Evolutionary conservation across 2,113 vertebrate species (phyloP).

Genomic region (Ia io): DNA sequence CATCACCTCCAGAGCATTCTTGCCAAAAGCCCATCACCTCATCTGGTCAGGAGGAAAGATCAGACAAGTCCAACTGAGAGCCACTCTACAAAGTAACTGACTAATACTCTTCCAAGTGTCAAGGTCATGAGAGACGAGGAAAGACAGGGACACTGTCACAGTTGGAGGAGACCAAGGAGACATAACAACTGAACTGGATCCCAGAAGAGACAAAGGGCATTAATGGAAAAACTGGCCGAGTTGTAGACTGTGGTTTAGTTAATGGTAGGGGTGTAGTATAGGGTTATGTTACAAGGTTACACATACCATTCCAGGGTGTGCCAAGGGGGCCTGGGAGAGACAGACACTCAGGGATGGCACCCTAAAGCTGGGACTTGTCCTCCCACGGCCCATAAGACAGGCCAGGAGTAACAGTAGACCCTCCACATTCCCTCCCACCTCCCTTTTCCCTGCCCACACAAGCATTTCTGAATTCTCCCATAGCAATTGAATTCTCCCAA

Average conservation of each 20-base stretch:
- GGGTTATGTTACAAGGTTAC: background rate
- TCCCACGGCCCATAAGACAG: too few relatives aligned
- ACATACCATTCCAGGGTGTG: background rate
- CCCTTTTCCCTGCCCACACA: fast-evolving
- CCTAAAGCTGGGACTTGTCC: too few relatives aligned
- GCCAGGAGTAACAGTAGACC: background rate
- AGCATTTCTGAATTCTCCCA: background rate
- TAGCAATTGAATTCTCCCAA: background rate
- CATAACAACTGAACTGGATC: background rate
- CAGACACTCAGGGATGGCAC: background rate
- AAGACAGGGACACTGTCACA: background rate
- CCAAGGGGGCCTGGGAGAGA: background rate
- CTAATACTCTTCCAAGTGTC: background rate
- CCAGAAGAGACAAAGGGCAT: background rate
- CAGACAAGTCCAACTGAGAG: background rate
- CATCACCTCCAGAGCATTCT: background rate
- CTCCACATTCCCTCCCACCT: background rate
- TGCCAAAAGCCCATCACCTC: background rate
- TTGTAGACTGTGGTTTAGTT: background rate
- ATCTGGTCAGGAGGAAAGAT: background rate
- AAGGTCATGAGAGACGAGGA: background rate
- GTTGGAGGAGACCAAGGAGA: background rate
- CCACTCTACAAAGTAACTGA: background rate
- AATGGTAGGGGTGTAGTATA: background rate
- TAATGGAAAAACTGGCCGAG: background rate